phyloP scores from a whole-genome alignment of 2,797 vertebrate genomes.

The Catostomus latipinnis region DNA sequence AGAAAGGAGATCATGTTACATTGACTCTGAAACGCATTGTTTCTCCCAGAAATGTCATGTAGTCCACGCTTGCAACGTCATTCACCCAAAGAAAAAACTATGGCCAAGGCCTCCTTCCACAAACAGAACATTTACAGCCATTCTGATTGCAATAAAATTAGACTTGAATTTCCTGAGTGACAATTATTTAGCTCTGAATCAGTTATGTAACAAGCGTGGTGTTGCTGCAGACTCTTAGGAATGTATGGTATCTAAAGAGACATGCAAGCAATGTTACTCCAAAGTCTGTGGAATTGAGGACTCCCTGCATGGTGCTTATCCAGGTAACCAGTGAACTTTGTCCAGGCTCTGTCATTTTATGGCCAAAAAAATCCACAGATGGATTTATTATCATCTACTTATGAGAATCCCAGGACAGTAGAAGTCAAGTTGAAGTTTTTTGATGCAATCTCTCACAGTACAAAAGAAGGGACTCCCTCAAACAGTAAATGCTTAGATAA shows the following conservation, averaged over 20 bases:
- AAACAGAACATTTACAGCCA: slow-evolving; percentile 18
- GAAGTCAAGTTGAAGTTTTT: background rate
- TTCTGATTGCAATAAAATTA: background rate
- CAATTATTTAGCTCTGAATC: slow-evolving; percentile 20
- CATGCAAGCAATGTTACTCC: slow-evolving; percentile 43
- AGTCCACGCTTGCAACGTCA: background rate
- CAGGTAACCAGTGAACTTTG: slow-evolving; percentile 47
- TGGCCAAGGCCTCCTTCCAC: background rate
- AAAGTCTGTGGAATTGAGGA: slow-evolving; percentile 11
- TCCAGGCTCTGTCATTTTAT: slow-evolving; percentile 47
- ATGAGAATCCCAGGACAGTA: background rate
- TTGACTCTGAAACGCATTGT: background rate
- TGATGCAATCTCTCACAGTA: background rate
- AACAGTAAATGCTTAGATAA: slow-evolving; percentile 5
- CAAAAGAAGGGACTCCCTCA: slow-evolving; percentile 21
- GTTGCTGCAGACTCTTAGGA: slow-evolving; percentile 14
- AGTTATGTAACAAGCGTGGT: slow-evolving; percentile 23
- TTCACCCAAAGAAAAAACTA: background rate
- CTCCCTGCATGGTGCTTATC: background rate
- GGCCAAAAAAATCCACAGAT: background rate
- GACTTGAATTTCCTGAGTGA: background rate
- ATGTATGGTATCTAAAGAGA: slow-evolving; percentile 24
- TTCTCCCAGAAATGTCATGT: background rate
- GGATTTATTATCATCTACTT: slow-evolving; percentile 16
- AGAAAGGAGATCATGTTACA: background rate